Conservation (phyloP, 1,140 invertebrate genomes). For the Radopholus similis region DNA sequence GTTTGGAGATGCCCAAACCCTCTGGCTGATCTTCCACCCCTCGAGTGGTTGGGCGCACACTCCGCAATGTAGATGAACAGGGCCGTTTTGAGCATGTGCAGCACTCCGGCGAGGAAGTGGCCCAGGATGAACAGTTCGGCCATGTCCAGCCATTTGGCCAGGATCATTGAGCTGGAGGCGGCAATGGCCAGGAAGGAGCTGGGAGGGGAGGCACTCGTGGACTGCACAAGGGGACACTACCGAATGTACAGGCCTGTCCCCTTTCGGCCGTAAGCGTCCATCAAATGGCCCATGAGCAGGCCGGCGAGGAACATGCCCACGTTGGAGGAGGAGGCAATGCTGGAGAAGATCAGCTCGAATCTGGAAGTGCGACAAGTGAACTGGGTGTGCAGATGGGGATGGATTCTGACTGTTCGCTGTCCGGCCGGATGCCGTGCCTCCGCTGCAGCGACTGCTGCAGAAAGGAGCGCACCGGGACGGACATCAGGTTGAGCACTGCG, state of each 20-base stretch:
- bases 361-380: conserved; percentile 27
- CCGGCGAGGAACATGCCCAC: conserved; percentile 42
- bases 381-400: neutral
- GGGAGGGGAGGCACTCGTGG: neutral
- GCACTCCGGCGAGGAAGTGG: conserved; percentile 42
- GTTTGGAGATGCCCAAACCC: neutral
- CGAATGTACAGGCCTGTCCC: conserved; percentile 39
- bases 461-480: conserved; percentile 34
- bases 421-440: conserved; percentile 30
- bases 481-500: conserved; percentile 45
- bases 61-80: conserved; percentile 47
- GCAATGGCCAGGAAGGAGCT: conserved; percentile 36
- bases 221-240: conserved; percentile 6
- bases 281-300: conserved; percentile 38
- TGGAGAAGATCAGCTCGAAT: conserved; percentile 44
- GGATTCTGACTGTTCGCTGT: neutral
- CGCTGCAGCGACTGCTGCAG: conserved; percentile 23
- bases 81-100: conserved; percentile 37
- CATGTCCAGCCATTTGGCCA: conserved; percentile 20
- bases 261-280: conserved; percentile 42
- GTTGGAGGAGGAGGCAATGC: conserved; percentile 32
- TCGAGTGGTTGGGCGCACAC: conserved; percentile 35
- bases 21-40: conserved; percentile 19
- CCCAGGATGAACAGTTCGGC: conserved; percentile 47
- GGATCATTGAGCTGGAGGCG: conserved; percentile 29